These are phyloP conservation scores for Tricholauxania praeusta DNA, from an alignment of 2,888 invertebrate species.

Conservation along the genomic window DNA sequence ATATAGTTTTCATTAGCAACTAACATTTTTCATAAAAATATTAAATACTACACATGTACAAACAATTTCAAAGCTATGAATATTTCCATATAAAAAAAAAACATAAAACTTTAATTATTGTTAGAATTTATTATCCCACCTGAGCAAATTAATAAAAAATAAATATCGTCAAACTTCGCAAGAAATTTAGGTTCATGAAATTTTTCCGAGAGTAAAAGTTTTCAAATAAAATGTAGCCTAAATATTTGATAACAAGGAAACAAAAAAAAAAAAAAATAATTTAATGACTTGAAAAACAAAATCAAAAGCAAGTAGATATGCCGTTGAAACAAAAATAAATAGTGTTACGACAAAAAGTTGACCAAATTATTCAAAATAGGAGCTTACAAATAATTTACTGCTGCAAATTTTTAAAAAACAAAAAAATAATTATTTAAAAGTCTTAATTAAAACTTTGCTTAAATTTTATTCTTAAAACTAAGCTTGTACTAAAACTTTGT, in stretches of 20 bases:
- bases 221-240: not conserved
- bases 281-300: not conserved
- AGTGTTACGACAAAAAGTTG: constrained; percentile 22
- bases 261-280: constrained; percentile 4
- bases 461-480: not conserved
- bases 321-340: not conserved
- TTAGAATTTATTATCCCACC: constrained; percentile 35
- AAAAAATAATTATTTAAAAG: not conserved
- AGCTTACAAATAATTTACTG: constrained; percentile 28
- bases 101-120: not conserved
- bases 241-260: not conserved
- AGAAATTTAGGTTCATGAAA: not conserved
- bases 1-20: too few relatives aligned
- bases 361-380: constrained; percentile 29
- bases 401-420: constrained; percentile 6
- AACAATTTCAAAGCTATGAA: not conserved
- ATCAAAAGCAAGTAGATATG: not conserved
- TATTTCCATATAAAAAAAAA: not conserved
- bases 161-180: not conserved
- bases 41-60: not conserved
- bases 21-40: too few relatives aligned
- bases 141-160: constrained; percentile 8
- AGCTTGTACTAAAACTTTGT: not conserved
- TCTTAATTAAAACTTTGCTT: not conserved
- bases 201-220: not conserved